Evolutionary conservation across 2,113 vertebrate genomes (phyloP), one percentile per base, ranked within the genome.

Genomic region (Coptodon bakossiorum): DNA sequence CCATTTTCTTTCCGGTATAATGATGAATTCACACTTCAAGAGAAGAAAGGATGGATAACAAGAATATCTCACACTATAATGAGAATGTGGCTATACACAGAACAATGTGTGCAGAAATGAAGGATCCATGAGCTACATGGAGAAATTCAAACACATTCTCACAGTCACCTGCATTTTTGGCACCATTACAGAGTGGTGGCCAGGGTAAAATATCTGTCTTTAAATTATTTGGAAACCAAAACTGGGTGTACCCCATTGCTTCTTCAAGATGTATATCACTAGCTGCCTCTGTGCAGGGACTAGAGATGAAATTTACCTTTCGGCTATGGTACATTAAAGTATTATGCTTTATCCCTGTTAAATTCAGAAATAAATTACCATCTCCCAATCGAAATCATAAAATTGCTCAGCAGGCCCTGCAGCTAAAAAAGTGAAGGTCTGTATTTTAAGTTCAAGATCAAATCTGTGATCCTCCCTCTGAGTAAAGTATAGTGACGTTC

Each of bases 1-100:
- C 63, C 80, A 10, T 48, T 92, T 86, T 80, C 34, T 83, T 83
- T 86, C 52, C 81, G 82, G 71, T 84, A 38, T 87, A 81, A 81
- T 89, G 82, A 88, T 73, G 63, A 66, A 73, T 84, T 87, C 31
- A 48, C 54, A 52, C 16, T 66, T 43, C 50, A 48, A 59, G 17
- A 54, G 68, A 29, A 56, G 34, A 86, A 90, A 82, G 68, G 59
- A 34, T 16, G 31, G 29, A 81, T 24, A 17, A 36, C 6, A 27
- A 29, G 38, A 61, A 81, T 27, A 38, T 76, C 6, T 68, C 50
- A 52, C 56, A 11, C 36, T 50, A 5, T 13, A 48, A 50, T 50
- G 59, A 34, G 40, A 54, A 29, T 59, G 68, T 81, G 68, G 53
- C 4, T n/a, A 5, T 80, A 71, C 1, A 5, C 29, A 31, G 40